These are phyloP conservation scores for Columba livia DNA, from an alignment of 2,113 vertebrate species.

Conservation along the genomic window DNA sequence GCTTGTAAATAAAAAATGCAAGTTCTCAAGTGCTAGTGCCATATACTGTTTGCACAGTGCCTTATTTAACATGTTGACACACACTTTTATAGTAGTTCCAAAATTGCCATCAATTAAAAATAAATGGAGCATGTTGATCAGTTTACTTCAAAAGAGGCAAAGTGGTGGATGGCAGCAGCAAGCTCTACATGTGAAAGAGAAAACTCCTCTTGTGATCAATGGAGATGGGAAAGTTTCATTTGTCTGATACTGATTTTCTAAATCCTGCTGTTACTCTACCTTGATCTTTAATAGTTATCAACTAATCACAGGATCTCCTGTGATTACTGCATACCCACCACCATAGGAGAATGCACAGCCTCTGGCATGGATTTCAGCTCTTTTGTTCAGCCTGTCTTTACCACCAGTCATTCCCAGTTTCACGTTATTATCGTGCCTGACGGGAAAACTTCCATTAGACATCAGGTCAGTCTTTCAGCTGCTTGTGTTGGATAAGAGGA, in stretches of 20 bases:
- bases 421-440: not conserved
- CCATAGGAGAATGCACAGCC: not conserved
- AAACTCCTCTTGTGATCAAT: not conserved
- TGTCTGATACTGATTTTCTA: not conserved
- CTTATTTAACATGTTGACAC: not conserved
- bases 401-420: not conserved
- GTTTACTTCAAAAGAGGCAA: not conserved
- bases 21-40: not conserved
- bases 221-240: not conserved
- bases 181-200: not conserved
- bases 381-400: not conserved
- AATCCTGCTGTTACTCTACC: not conserved
- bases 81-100: not conserved
- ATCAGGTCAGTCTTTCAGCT: not conserved
- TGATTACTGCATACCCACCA: not conserved
- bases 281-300: not conserved
- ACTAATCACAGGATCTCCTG: not conserved
- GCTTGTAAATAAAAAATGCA: not conserved
- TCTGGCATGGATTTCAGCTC: not conserved
- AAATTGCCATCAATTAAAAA: not conserved
- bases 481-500: not conserved
- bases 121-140: not conserved
- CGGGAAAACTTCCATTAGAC: not conserved
- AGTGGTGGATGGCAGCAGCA: fast-evolving
- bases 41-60: not conserved